Conservation (phyloP, 2,888 invertebrate species). For the Nomada fabriciana region DNA sequence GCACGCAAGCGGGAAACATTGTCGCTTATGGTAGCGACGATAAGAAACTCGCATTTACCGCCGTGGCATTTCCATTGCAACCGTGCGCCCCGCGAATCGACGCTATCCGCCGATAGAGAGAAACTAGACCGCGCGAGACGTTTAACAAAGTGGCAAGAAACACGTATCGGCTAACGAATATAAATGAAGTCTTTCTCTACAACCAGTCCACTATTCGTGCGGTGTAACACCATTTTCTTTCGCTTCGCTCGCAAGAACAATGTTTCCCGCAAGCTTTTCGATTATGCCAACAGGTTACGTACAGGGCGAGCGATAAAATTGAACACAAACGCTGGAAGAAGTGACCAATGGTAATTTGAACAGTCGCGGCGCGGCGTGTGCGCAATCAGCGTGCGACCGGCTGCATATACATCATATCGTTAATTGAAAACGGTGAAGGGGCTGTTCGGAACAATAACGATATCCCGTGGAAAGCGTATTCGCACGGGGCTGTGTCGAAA, state of each 20-base stretch:
- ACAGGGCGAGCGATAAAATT: no score
- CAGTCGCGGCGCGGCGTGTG: neutral
- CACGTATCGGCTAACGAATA: conserved; percentile 2
- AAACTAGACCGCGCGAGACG: conserved; percentile 14
- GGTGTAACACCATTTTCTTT: no score
- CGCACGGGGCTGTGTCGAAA: conserved; percentile 50
- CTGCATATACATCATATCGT: conserved; percentile 39
- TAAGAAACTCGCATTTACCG: conserved; percentile 65
- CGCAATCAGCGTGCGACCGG: conserved; percentile 18
- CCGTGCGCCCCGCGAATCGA: conserved; percentile 60
- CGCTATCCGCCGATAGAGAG: conserved; percentile 39
- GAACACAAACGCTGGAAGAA: neutral
- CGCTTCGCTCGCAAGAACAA: no score
- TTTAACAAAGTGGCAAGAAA: conserved; percentile 4
- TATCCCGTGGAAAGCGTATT: conserved; percentile 38
- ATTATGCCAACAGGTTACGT: no score
- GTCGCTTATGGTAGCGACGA: conserved; percentile 62
- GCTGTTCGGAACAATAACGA: conserved; percentile 48
- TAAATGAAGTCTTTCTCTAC: neutral
- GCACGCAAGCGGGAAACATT: conserved; percentile 54
- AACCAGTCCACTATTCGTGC: no score
- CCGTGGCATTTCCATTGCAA: conserved; percentile 52
- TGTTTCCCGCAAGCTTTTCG: no score
- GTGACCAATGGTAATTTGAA: neutral
- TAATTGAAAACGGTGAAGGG: conserved; percentile 58